phyloP scores from a whole-genome alignment of 2,888 invertebrate species.

The Germaria angustata region DNA sequence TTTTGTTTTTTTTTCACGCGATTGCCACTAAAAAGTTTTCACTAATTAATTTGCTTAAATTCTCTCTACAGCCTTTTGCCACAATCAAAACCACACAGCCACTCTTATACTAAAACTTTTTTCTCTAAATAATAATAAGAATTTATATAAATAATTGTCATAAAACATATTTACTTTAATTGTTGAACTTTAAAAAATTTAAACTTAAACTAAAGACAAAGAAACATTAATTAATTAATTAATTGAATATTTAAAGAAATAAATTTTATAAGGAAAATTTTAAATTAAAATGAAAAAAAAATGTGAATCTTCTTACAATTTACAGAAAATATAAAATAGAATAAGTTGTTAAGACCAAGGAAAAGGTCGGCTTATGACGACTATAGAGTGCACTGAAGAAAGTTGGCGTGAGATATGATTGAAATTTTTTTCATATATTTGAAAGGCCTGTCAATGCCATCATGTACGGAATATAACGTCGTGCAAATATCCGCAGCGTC shows the following conservation, averaged over 20 bases:
- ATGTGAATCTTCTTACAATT: constrained; percentile 24
- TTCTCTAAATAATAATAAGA: background rate
- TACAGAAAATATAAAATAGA: constrained; percentile 2
- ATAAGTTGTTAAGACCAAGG: background rate
- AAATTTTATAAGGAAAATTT: constrained; percentile 14
- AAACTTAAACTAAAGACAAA: background rate
- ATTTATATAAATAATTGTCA: background rate
- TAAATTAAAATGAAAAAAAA: constrained; percentile 5
- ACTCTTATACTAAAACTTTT: background rate
- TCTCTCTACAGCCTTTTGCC: no score
- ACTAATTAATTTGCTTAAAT: no score
- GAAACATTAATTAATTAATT: background rate
- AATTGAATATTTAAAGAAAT: constrained; percentile 14
- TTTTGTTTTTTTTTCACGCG: no score
- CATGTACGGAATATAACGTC: no score
- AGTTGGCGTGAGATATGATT: no score
- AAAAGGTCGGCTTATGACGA: background rate
- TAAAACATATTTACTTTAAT: constrained; percentile 51
- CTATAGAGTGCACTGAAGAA: background rate
- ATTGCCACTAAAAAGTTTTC: no score
- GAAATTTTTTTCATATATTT: no score
- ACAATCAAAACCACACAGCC: background rate
- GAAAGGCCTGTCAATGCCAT: no score
- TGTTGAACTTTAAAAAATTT: constrained; percentile 52
- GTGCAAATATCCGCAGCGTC: no score